Conservation (phyloP, 2,797 vertebrate species). For the Urophycis tenuis region DNA sequence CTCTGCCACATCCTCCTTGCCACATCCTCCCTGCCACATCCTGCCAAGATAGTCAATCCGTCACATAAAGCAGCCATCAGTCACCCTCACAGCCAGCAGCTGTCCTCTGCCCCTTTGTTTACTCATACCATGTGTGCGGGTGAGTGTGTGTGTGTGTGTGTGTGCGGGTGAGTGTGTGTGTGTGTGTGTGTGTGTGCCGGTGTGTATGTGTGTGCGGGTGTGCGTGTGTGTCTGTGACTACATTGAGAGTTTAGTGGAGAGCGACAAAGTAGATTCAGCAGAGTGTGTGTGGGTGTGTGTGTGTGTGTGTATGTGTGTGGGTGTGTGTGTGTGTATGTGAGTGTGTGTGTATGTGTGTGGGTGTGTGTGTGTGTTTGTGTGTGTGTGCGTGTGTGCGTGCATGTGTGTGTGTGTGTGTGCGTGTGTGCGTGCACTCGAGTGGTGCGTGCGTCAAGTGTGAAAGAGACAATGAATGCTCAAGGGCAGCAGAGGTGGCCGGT, state of each 20-base stretch:
- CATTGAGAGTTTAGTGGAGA: neutral
- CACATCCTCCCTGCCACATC: conserved; percentile 53
- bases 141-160: neutral
- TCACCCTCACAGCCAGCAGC: conserved; percentile 16
- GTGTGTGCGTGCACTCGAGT: neutral
- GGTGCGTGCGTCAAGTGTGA: no score
- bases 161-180: neutral
- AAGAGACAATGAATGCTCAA: neutral
- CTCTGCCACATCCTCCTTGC: conserved; percentile 50
- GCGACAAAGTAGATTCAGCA: neutral
- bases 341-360: neutral
- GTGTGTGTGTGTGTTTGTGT: neutral
- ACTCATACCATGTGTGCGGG: neutral
- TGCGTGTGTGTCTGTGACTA: neutral
- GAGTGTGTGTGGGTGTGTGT: neutral
- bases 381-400: neutral
- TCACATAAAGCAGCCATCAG: conserved; percentile 37
- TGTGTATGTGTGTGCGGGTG: neutral
- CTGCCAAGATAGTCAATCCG: conserved; percentile 28
- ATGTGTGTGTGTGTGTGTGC: neutral
- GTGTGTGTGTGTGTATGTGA: neutral
- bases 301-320: neutral
- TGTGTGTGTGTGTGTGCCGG: neutral
- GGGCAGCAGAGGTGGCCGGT: neutral
- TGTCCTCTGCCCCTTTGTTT: conserved; percentile 4